Evolutionary conservation across 2,888 invertebrate genomes (phyloP).

Genomic region (Aleiodes testaceus): DNA sequence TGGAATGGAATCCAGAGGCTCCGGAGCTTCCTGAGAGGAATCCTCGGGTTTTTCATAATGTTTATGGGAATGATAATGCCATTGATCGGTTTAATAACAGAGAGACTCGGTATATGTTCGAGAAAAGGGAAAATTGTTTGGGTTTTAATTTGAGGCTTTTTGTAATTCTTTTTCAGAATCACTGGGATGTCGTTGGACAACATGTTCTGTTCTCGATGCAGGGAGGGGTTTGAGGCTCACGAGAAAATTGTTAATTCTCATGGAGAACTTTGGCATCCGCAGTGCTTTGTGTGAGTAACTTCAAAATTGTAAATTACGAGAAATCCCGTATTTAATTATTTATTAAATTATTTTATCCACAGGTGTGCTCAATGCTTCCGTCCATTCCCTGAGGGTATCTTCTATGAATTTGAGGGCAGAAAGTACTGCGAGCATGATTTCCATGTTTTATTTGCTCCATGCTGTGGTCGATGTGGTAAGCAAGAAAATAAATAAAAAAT

Average conservation of each 20-base stretch:
- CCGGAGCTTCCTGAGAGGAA: conserved; percentile 50
- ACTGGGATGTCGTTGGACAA: conserved; percentile 88
- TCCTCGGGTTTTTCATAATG: conserved; percentile 49
- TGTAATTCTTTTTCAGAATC: conserved; percentile 70
- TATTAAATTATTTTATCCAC: conserved; percentile 49
- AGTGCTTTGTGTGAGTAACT: conserved; percentile 96
- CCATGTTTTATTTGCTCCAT: conserved; percentile 95
- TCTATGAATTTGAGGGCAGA: conserved; percentile 98
- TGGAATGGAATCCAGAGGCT: conserved; percentile 52
- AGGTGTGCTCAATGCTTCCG: conserved; percentile 99
- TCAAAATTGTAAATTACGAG: no score
- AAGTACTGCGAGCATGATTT: conserved; percentile 99
- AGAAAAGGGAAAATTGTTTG: not conserved
- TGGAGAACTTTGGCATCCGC: conserved; percentile 98
- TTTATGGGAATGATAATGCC: conserved; percentile 46
- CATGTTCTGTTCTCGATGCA: conserved; percentile 96
- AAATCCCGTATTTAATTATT: no score
- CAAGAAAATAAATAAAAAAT: conserved; percentile 14
- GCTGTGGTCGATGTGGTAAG: conserved; percentile 85
- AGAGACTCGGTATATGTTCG: conserved; percentile 12
- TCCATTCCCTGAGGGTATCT: conserved; percentile 96
- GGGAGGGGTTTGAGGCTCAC: conserved; percentile 95
- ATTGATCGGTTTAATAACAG: conserved; percentile 14
- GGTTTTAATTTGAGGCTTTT: not conserved
- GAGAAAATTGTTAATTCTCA: conserved; percentile 99